phyloP scores from a whole-genome alignment of 2,888 invertebrate genomes.

The Lycia hirtaria region DNA sequence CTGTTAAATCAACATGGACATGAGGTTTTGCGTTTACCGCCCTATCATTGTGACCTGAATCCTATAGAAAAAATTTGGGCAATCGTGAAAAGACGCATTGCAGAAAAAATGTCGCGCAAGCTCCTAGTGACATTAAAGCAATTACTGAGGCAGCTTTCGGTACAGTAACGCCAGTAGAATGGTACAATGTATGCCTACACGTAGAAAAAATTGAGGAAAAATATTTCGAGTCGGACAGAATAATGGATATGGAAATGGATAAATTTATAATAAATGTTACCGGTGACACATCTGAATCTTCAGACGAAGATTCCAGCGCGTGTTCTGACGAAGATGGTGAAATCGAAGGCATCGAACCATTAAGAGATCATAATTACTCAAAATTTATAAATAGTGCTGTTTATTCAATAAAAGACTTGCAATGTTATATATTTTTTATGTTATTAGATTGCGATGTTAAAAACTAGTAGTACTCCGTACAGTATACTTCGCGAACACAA shows the following conservation, averaged over 20 bases:
- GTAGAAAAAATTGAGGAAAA: conserved; percentile 24
- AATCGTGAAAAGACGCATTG: conserved; percentile 29
- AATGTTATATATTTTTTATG: conserved; percentile 20
- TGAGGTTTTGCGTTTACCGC: conserved; percentile 24
- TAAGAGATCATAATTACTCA: conserved; percentile 28
- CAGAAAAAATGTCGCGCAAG: conserved; percentile 31
- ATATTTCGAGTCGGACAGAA: conserved; percentile 28
- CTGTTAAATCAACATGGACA: conserved; percentile 25
- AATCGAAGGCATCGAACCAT: conserved; percentile 30
- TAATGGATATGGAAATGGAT: conserved; percentile 26
- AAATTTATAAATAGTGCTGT: conserved; percentile 24
- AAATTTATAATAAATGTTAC: conserved; percentile 21
- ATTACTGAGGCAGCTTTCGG: conserved; percentile 28
- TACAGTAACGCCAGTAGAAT: conserved; percentile 30
- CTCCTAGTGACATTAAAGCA: conserved; percentile 22
- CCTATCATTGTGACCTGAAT: conserved; percentile 23
- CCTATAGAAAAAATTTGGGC: conserved; percentile 28
- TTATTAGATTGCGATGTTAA: not conserved
- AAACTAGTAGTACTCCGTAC: too few relatives aligned
- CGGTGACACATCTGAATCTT: conserved; percentile 25
- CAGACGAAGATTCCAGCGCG: conserved; percentile 14
- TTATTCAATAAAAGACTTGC: conserved; percentile 28
- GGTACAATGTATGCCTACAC: conserved; percentile 24
- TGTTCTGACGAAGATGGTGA: conserved; percentile 26
- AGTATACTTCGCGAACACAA: too few relatives aligned